Evolutionary conservation across 2,888 invertebrate species (phyloP), one percentile per base, ranked within the genome.

Genomic region (Limnephilus auricula): DNA sequence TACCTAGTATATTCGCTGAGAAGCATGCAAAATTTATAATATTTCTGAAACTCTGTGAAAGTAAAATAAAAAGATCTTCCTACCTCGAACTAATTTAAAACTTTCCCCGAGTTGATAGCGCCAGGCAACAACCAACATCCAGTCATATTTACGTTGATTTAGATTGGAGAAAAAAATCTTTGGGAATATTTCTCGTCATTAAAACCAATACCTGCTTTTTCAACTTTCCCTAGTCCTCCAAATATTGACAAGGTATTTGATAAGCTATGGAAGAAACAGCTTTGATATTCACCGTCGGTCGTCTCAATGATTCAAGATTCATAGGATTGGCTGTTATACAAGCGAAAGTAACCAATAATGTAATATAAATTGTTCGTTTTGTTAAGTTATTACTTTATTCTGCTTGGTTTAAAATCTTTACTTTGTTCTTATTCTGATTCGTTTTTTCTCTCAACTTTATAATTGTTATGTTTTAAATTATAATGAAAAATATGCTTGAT

Each of bases 241-340:
- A 31, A 80, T 89, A 32, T 89, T 45, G 82, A 18, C 89, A 84
- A 30, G 31, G 84, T 90, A 37, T 50, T 83, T 80, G 40, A 78
- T 30, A 31, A 34, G 90, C 79, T 30, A 12, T 34, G 18, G 30
- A 90, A 34, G 84, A 40, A 90, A 78, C 50, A 40, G 32, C 50
- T 40, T n/a, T 37, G 90, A 78, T 37, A 40, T 65, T 50, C 30
- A 6, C 31, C 65, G 31, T 15, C 45, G 40, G 40, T 45, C 25
- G 6, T 25, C 25, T n/a, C 65, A 65, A 9, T 65, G 65, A 65
- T 65, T 65, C 25, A 65, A 65, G 65, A n/a, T n/a, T 25, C 65
- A 9, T n/a, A 9, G 25, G 65, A n/a, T 65, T 65, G 65, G 65
- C 65, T n/a, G 25, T 65, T n/a, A 65, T n/a, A 2, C 2, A 65